phyloP scores from a whole-genome alignment of 2,113 vertebrate genomes.

The Uria aalge region DNA sequence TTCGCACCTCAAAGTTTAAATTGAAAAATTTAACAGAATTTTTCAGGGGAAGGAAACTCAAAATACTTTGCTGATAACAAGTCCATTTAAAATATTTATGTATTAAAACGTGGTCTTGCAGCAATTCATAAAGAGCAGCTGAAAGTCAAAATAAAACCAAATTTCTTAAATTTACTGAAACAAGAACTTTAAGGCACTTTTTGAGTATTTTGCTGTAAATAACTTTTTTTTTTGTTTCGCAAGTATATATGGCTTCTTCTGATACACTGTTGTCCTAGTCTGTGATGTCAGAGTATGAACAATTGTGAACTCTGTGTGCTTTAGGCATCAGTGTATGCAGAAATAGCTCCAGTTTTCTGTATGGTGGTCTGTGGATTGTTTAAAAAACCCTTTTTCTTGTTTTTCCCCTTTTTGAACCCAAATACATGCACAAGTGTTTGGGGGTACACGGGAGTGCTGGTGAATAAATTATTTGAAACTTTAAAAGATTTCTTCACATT shows the following conservation, averaged over 20 bases:
- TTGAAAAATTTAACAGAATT: neutral
- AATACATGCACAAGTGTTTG: neutral
- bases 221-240: neutral
- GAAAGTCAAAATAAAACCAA: neutral
- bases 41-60: neutral
- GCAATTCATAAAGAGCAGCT: fast-evolving
- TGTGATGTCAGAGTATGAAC: neutral
- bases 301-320: neutral
- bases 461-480: neutral
- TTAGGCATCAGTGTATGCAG: neutral
- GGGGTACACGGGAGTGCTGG: neutral
- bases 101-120: neutral
- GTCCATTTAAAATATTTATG: neutral
- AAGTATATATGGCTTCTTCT: neutral
- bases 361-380: neutral
- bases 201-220: neutral
- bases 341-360: neutral
- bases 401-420: neutral
- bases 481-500: neutral
- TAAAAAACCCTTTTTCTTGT: fast-evolving
- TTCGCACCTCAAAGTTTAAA: neutral
- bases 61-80: neutral
- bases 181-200: neutral
- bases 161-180: neutral
- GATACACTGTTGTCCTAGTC: neutral